Conservation (phyloP, 2,113 vertebrate genomes). For the Daboia siamensis region DNA sequence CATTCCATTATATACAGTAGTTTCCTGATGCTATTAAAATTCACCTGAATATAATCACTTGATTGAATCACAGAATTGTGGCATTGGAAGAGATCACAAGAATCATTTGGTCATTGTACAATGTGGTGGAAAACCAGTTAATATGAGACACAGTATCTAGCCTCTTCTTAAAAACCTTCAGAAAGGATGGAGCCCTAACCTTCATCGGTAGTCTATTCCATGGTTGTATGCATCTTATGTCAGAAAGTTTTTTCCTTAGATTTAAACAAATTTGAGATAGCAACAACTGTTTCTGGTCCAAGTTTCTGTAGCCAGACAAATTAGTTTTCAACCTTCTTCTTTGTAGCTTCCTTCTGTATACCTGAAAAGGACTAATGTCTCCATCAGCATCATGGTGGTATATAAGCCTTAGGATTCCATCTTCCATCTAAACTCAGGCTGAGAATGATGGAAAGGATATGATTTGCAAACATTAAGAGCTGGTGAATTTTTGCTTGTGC, state of each 20-base stretch:
- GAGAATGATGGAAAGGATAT: background rate
- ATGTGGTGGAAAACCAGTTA: background rate
- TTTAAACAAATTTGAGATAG: background rate
- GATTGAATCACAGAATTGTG: background rate
- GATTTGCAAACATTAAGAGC: background rate
- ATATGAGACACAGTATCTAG: background rate
- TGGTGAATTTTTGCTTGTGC: background rate
- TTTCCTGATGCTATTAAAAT: background rate
- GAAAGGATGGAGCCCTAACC: background rate
- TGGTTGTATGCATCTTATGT: background rate
- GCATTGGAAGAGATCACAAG: background rate
- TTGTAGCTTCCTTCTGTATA: background rate
- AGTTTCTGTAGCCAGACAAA: background rate
- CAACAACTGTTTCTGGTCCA: background rate
- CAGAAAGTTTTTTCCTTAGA: background rate
- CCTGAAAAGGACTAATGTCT: background rate
- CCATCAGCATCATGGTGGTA: background rate
- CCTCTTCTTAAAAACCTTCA: background rate
- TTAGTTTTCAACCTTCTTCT: background rate
- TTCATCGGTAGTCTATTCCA: background rate
- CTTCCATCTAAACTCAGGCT: background rate
- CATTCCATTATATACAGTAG: background rate
- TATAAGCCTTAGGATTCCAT: background rate
- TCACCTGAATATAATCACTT: background rate
- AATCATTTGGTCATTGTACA: background rate